Evolutionary conservation across 2,113 vertebrate genomes (phyloP), one percentile per base, ranked within the genome.

Genomic region (Salvelinus sp.): DNA sequence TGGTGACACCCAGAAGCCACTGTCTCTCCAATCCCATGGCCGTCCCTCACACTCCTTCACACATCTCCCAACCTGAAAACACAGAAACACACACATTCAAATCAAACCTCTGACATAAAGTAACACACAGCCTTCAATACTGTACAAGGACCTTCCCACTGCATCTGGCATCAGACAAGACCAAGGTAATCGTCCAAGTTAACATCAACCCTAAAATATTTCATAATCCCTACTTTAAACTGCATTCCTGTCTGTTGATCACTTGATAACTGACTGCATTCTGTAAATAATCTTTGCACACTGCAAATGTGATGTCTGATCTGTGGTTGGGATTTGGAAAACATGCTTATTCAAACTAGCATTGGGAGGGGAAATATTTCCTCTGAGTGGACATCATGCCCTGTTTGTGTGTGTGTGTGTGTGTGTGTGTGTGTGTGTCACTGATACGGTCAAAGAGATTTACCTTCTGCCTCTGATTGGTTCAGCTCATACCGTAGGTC

Each of bases 11-110:
- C 85, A 86, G 88, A 88, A 91, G 85, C 91, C 93, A 90, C 83
- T 83, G 89, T 86, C 87, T 88, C 88, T 91, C 88, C 86, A 82
- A 85, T 91, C 92, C 92, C 93, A 94, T 94, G 90, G 91, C 92
- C 90, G 88, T 86, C 69, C 47, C 81, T 93, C 92, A 93, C 88
- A 84, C 90, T 82, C 78, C 89, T 81, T 90, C 88, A 88, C 88
- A 90, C 88, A 93, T 90, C 82, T 83, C 86, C 85, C 80, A 66
- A 88, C 89, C 89, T 90, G 86, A 73, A 78, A 85, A 88, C 67
- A 83, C 18, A 78, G 69, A 54, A 79, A 30, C 81, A 83, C 75
- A 69, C 18, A 86, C 70, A 82, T 73, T 28, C 60, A 69, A n/a
- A 48, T 25, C 33, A 9, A 10, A 12, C 2, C 3, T 27, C 65